Base-by-base conservation (phyloP, 2,888 invertebrate genomes). In the Macaria liturata region DNA sequence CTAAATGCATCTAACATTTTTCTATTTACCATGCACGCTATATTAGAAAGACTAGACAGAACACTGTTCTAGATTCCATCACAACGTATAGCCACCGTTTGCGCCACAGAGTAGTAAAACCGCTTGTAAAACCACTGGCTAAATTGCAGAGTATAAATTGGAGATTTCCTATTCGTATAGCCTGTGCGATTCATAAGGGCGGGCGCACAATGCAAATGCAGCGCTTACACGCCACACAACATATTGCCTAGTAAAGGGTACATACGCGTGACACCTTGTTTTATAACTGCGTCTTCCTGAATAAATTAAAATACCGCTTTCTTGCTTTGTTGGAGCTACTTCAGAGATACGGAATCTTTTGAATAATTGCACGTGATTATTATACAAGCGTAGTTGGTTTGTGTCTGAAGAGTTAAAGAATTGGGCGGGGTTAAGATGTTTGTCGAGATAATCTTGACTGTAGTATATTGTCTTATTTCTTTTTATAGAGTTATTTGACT, bases 141-240 rank as follows among this genome's bases (percentile, higher is more conserved):
- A 62, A 68, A 66, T 68, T 61, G 58, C 64, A 57, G 61, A 54
- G 58, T 61, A 66, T 67, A 67, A 67, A 70, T 70, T 69, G 63
- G 64, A 69, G 66, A 67, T 69, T 67, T 70, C 68, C 63, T 66
- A 55, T 59, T 62, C 60, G 57, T 60, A 59, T 57, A 57, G 49
- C 62, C 59, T 61, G 52, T 50, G 61, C 56, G 68, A 70, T 75
- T 68, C 65, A 70, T 71, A 72, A 71, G 69, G 67, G 67, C 62
- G 66, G 53, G 64, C 61, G 66, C 66, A 69, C 67, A 65, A 61
- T 61, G 66, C 69, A 71, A 78, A 78, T 78, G 74, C 70, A 57
- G 46, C 55, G 52, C 58, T 54, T 54, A 68, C 79, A 81, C 78
- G 78, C 77, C 61, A 80, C 66, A 59, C 62, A 59, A 68, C 64